A percentile compares a stretch with the other conserved stretches of the same genome.
Conservation (phyloP, 2,888 invertebrate genomes). For the Mesoligia furuncula region DNA sequence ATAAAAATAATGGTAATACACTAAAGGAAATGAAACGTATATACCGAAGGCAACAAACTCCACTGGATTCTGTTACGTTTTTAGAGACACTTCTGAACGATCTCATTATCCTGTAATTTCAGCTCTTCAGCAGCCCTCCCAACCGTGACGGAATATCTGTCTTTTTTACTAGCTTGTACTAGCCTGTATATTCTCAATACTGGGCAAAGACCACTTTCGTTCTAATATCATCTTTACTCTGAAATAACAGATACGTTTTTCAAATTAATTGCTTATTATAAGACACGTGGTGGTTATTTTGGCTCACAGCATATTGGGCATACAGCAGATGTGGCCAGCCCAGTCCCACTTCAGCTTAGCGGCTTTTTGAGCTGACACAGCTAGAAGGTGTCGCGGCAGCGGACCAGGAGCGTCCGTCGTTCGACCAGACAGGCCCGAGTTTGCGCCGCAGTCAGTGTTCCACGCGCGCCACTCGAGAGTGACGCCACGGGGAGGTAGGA, state of each 20-base stretch:
- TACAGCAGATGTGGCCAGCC: too few relatives aligned
- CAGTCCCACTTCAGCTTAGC: too few relatives aligned
- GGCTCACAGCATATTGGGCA: too few relatives aligned
- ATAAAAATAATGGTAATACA: background rate
- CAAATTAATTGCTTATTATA: background rate
- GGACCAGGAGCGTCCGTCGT: too few relatives aligned
- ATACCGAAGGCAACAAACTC: background rate
- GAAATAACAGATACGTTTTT: background rate
- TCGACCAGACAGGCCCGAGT: too few relatives aligned
- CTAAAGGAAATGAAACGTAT: background rate
- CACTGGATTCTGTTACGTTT: background rate
- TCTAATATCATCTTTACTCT: background rate
- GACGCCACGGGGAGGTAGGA: too few relatives aligned
- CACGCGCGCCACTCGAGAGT: too few relatives aligned
- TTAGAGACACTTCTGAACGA: too few relatives aligned
- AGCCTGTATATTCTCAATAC: background rate
- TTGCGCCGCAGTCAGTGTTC: too few relatives aligned
- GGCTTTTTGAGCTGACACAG: too few relatives aligned
- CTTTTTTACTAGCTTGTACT: background rate
- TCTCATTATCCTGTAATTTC: background rate
- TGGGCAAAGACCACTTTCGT: background rate
- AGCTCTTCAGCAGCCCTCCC: background rate
- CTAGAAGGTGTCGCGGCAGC: too few relatives aligned
- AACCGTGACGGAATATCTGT: background rate
- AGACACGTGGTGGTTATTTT: background rate